Percentiles rank a stretch among this genome's conserved stretches.
These are phyloP conservation scores for Sciurus carolinensis DNA, from an alignment of 2,797 vertebrate species.

Conservation along the genomic window DNA sequence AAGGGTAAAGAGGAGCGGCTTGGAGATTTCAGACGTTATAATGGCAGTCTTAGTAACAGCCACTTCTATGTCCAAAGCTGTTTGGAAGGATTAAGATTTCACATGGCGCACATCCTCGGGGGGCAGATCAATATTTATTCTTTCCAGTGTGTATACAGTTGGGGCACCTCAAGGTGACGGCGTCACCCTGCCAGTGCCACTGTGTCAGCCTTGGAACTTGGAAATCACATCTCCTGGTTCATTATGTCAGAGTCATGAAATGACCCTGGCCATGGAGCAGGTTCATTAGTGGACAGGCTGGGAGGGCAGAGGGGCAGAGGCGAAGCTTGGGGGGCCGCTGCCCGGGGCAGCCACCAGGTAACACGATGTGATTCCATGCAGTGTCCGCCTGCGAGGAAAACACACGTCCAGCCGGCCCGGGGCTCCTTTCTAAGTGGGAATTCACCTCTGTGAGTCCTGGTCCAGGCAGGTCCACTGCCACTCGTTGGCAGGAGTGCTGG, in stretches of 20 bases:
- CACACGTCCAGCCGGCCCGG: not conserved
- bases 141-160: slow-evolving; percentile 63
- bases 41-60: slow-evolving; percentile 69
- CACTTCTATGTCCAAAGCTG: slow-evolving; percentile 36
- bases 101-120: slow-evolving; percentile 47
- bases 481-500: not conserved
- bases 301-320: not conserved
- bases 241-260: slow-evolving; percentile 74
- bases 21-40: slow-evolving; percentile 76
- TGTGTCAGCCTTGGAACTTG: slow-evolving; percentile 60
- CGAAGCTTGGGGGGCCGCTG: not conserved
- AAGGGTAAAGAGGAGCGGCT: slow-evolving; percentile 61
- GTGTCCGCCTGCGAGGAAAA: not conserved
- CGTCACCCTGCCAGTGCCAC: slow-evolving; percentile 11
- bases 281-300: slow-evolving; percentile 19
- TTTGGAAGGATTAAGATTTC: slow-evolving; percentile 79
- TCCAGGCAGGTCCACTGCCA: not conserved
- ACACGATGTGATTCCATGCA: not conserved
- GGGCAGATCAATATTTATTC: slow-evolving; percentile 77
- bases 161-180: slow-evolving; percentile 66
- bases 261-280: slow-evolving; percentile 58
- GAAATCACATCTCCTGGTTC: slow-evolving; percentile 70
- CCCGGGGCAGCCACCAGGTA: not conserved
- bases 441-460: not conserved
- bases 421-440: not conserved